Conservation (phyloP, 2,797 vertebrate genomes). For the Gambelia wislizenii region DNA sequence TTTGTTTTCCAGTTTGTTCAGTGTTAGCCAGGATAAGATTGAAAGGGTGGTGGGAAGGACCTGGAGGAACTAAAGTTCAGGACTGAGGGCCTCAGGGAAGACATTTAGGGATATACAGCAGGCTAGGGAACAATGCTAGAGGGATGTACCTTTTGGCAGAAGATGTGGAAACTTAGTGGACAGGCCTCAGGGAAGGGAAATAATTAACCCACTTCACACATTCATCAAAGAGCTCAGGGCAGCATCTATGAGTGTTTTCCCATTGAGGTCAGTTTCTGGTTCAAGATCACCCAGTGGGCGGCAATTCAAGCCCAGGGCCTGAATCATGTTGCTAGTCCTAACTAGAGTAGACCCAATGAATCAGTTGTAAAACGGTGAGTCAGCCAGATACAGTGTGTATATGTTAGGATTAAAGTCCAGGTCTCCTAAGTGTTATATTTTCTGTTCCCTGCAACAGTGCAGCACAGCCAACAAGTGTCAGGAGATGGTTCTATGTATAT, state of each 20-base stretch:
- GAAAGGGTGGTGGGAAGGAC: not conserved
- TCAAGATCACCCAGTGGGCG: not conserved
- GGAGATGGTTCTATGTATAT: not conserved
- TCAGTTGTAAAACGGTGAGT: no score
- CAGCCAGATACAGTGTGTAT: no score
- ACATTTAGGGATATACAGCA: not conserved
- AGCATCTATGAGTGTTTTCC: no score
- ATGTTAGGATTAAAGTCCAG: not conserved
- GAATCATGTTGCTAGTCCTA: no score
- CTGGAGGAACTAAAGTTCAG: not conserved
- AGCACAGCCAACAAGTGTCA: not conserved
- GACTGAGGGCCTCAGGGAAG: not conserved
- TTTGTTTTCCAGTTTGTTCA: conserved; percentile 50
- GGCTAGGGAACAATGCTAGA: not conserved
- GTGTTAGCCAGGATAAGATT: not conserved
- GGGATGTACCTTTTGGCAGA: not conserved
- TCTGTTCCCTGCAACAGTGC: not conserved
- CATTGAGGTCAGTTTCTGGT: no score
- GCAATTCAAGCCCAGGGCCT: not conserved
- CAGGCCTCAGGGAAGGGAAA: not conserved
- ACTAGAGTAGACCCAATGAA: no score
- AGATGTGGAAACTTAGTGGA: not conserved
- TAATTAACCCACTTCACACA: not conserved
- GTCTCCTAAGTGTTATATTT: not conserved
- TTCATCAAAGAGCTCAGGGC: not conserved